Evolutionary conservation across 1,140 invertebrate species (phyloP), one percentile per base, ranked within the genome.

Genomic region (Cotesia chilonis): DNA sequence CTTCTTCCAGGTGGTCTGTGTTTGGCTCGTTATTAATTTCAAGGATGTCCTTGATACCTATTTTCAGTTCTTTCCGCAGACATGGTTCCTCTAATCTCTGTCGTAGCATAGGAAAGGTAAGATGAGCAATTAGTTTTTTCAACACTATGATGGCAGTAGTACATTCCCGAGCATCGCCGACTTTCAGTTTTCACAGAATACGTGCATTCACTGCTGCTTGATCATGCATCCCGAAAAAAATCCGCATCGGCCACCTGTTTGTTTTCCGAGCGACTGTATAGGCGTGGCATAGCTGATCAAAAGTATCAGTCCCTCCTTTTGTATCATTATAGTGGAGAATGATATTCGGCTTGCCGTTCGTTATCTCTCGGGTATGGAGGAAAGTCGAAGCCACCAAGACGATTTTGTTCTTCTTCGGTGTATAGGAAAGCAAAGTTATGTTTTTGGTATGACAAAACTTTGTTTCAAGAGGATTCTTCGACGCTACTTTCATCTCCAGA

Each of bases 261-360:
- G 79, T 83, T 68, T 78, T 83, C 55, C 84, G 68, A 2, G 66
- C 64, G 20, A 67, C 77, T 20, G 77, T 82, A 71, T 80, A 83
- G 20, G 64, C 74, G 5, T 78, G 75, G 69, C 78, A 82, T 79
- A 88, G 80, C 77, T 87, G 81, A 76, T 88, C 83, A n/a, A 88
- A 80, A 12, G 77, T 82, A 72, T 88, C 87, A 1, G 88, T 87
- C 3, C 82, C 87, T n/a, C 81, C 83, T 81, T 88, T 88, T n/a
- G 84, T 87, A 35, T 70, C 77, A 63, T 88, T 86, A 76, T 88
- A 88, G 60, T 78, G 78, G 5, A 73, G 47, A 55, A 87, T 79
- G 51, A 88, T 85, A 17, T 86, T 77, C 61, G 84, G 84, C 69
- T 85, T 87, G n/a, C 55, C 12, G 20, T 2, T 55, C 66, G 80